Percentiles rank a stretch among this genome's conserved stretches.
Conservation (phyloP, 1,140 invertebrate species). For the Diabrotica undecimpunctata region DNA sequence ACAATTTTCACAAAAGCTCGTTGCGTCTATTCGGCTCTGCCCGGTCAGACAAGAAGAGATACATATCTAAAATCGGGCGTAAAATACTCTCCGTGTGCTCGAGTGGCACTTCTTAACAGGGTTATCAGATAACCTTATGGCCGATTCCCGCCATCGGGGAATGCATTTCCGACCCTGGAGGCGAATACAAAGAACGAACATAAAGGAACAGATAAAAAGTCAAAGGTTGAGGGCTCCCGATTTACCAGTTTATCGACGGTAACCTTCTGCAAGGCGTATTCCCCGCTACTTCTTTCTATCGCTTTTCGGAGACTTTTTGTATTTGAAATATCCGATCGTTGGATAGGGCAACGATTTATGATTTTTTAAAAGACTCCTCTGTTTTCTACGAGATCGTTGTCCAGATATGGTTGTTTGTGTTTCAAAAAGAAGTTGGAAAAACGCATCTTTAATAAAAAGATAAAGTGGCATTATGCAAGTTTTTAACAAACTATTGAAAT, state of each 20-base stretch:
- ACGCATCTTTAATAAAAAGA: too few relatives aligned
- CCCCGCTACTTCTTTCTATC: neutral
- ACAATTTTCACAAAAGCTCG: slow-evolving; percentile 12
- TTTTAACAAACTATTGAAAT: too few relatives aligned
- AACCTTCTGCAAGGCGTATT: slow-evolving; percentile 11
- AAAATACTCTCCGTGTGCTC: slow-evolving; percentile 13
- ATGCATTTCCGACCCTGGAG: neutral
- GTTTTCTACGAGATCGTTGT: too few relatives aligned
- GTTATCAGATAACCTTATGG: slow-evolving; percentile 22
- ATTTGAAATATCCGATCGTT: too few relatives aligned
- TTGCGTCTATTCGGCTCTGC: slow-evolving; percentile 9
- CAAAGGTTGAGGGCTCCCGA: slow-evolving; percentile 16
- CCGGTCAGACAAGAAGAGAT: slow-evolving; percentile 6
- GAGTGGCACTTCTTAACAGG: slow-evolving; percentile 11
- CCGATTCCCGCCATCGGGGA: slow-evolving; percentile 17
- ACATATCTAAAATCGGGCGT: slow-evolving; percentile 19
- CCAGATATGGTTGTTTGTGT: too few relatives aligned
- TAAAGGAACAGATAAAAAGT: slow-evolving; percentile 20
- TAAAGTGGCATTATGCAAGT: too few relatives aligned
- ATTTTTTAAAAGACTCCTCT: too few relatives aligned
- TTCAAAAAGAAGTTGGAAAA: too few relatives aligned
- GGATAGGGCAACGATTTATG: too few relatives aligned
- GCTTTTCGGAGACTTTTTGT: too few relatives aligned
- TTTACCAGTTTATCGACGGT: slow-evolving; percentile 16
- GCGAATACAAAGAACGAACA: slow-evolving; percentile 11